Evolutionary conservation across 1,140 invertebrate species (phyloP).

Genomic region (Batillaria attramentaria): DNA sequence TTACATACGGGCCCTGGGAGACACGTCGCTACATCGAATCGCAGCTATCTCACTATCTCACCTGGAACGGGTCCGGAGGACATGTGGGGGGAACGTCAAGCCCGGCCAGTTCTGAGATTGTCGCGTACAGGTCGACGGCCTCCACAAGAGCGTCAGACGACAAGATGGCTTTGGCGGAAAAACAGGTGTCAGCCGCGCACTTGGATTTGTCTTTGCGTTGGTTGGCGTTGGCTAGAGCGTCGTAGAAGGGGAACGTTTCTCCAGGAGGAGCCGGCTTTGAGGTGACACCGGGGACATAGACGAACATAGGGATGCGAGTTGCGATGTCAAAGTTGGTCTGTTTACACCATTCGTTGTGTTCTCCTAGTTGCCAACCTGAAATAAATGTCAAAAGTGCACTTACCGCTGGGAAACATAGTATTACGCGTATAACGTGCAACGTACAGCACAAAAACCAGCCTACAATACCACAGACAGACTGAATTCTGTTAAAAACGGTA

Average conservation of each 20-base stretch:
- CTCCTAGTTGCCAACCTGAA: constrained; percentile 87
- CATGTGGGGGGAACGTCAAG: constrained; percentile 76
- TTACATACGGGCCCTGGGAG: too few species aligned
- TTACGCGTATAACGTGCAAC: too few species aligned
- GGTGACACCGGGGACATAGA: constrained; percentile 76
- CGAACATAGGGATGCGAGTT: constrained; percentile 83
- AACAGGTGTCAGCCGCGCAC: too few species aligned
- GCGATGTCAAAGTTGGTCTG: constrained; percentile 89
- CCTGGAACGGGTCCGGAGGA: constrained; percentile 56
- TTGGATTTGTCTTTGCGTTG: too few species aligned
- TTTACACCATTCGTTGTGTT: constrained; percentile 88
- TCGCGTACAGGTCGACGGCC: constrained; percentile 88
- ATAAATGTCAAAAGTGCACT: not conserved
- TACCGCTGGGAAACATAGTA: not conserved
- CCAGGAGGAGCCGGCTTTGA: not conserved
- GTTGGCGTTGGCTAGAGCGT: not conserved
- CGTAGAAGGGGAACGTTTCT: constrained; percentile 1
- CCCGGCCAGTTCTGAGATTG: constrained; percentile 81
- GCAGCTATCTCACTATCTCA: too few species aligned
- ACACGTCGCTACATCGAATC: too few species aligned
- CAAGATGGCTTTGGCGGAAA: too few species aligned
- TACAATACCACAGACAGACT: too few species aligned
- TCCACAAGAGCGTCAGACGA: constrained; percentile 76
- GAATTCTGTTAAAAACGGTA: too few species aligned
- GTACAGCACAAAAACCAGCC: too few species aligned